Conservation (phyloP, 2,113 vertebrate genomes). For the Ivindomyrus marchei region DNA sequence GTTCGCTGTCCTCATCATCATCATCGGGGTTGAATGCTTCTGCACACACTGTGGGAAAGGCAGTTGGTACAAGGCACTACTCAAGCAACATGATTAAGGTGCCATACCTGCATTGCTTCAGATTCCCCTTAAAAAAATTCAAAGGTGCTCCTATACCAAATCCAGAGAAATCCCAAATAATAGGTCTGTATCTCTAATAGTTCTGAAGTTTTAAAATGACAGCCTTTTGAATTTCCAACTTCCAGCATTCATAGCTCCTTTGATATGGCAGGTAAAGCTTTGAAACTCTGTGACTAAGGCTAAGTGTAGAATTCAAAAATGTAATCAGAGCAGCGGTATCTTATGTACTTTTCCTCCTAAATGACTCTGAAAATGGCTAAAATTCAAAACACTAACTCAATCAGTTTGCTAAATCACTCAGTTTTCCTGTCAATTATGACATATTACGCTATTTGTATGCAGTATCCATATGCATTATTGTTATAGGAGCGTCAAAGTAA, state of each 20-base stretch:
- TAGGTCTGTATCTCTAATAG: background rate
- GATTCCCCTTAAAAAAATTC: too few relatives aligned
- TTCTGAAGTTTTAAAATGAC: background rate
- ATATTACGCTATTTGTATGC: background rate
- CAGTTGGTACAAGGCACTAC: background rate
- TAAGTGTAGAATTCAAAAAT: too few relatives aligned
- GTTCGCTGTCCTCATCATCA: conserved; percentile 93
- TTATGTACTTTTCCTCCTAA: too few relatives aligned
- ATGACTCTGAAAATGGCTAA: too few relatives aligned
- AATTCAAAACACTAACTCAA: too few relatives aligned
- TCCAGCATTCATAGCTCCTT: background rate
- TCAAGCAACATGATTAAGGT: background rate
- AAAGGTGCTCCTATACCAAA: too few relatives aligned
- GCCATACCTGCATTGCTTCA: background rate
- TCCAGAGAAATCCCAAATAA: background rate
- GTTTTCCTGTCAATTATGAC: background rate
- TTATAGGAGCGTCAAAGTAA: too few relatives aligned
- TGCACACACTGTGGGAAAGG: conserved; percentile 74
- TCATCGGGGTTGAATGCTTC: conserved; percentile 95
- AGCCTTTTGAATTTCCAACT: background rate
- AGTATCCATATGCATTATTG: background rate
- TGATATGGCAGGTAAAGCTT: background rate
- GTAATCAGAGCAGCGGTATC: too few relatives aligned
- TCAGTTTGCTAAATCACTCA: background rate
- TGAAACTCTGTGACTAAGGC: background rate